phyloP scores from a whole-genome alignment of 92 coral and sea anemone genomes.

The Metridium senile region DNA sequence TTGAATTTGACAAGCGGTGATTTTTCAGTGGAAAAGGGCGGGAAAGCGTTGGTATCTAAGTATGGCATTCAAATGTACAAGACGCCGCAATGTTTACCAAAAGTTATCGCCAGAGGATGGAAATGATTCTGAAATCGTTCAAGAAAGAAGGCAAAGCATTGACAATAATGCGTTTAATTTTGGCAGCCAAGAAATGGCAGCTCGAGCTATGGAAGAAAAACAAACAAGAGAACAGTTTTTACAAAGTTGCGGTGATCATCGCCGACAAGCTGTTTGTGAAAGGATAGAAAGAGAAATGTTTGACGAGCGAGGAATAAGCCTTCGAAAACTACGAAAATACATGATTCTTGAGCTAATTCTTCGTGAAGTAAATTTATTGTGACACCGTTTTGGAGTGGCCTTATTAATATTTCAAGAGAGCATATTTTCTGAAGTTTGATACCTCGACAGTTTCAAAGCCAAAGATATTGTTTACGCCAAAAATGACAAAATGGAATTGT shows the following conservation, averaged over 20 bases:
- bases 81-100: slow-evolving; percentile 21
- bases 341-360: slow-evolving; percentile 45
- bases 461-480: no score
- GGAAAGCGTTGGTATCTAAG: neutral
- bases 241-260: slow-evolving; percentile 36
- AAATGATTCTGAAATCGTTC: neutral
- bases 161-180: slow-evolving; percentile 8
- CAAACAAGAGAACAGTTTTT: slow-evolving; percentile 17
- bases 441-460: no score
- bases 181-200: slow-evolving; percentile 13
- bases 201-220: slow-evolving; percentile 1
- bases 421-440: neutral
- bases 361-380: slow-evolving; percentile 53
- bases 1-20: no score
- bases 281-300: slow-evolving; percentile 57
- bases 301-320: slow-evolving; percentile 54
- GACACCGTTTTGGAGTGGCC: slow-evolving; percentile 1
- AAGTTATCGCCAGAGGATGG: slow-evolving; percentile 8
- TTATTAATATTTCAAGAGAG: neutral
- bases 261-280: slow-evolving; percentile 68
- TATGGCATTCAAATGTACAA: slow-evolving; percentile 6
- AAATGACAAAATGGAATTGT: no score
- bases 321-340: slow-evolving; percentile 55
- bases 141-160: neutral
- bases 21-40: no score